A percentile compares a stretch with the other conserved stretches of the same genome.
Evolutionary conservation across 2,797 vertebrate species (phyloP).

Genomic region (Pelodytes ibericus): DNA sequence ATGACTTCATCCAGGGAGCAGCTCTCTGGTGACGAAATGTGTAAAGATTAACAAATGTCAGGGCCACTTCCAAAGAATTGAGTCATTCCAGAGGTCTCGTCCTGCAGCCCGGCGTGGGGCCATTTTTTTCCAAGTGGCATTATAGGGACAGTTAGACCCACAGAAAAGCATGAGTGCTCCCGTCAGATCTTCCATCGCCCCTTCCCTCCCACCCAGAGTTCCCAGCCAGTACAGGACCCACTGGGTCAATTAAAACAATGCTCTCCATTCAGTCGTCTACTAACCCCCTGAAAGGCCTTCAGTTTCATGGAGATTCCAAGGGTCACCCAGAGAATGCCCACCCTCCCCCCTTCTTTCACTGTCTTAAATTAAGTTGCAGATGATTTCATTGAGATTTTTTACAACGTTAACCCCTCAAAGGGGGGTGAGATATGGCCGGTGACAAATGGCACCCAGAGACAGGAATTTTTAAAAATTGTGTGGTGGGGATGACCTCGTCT

Average conservation of each 20-base stretch:
- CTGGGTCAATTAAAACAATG: slow-evolving; percentile 58
- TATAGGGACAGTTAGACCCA: slow-evolving; percentile 10
- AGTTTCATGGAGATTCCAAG: slow-evolving; percentile 18
- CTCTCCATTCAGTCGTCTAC: slow-evolving; percentile 60
- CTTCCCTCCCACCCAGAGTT: slow-evolving; percentile 32
- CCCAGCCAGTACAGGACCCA: slow-evolving; percentile 49
- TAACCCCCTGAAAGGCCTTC: slow-evolving; percentile 49
- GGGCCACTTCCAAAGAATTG: neutral
- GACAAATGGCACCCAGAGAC: too few species aligned
- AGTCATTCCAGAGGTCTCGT: neutral
- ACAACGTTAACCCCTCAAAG: neutral
- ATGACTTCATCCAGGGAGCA: neutral
- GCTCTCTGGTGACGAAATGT: neutral
- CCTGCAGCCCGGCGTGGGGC: neutral
- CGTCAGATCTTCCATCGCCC: slow-evolving; percentile 22
- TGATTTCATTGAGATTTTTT: neutral
- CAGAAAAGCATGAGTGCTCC: slow-evolving; percentile 3
- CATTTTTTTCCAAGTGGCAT: slow-evolving; percentile 17
- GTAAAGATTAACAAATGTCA: neutral
- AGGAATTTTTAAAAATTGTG: too few species aligned
- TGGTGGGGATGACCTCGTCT: too few species aligned
- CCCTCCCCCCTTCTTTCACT: slow-evolving; percentile 11
- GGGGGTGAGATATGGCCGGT: too few species aligned
- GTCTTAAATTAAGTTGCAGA: slow-evolving; percentile 3
- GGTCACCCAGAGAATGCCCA: slow-evolving; percentile 51